These are phyloP conservation scores for Mamestra configurata DNA, from an alignment of 1,140 invertebrate species.

Conservation along the genomic window DNA sequence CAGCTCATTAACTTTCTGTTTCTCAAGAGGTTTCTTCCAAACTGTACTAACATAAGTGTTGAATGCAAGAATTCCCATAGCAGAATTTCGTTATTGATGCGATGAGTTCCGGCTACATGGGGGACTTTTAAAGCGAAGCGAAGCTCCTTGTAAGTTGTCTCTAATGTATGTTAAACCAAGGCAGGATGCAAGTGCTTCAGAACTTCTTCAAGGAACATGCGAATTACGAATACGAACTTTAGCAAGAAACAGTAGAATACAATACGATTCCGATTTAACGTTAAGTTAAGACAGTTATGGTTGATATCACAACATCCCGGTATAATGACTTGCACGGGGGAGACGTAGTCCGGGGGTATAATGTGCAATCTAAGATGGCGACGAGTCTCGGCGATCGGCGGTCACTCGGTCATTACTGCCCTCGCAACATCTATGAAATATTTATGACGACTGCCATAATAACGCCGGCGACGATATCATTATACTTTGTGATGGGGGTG, in stretches of 20 bases:
- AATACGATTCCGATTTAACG: background rate
- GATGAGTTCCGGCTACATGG: background rate
- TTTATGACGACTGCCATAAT: slow-evolving; percentile 88
- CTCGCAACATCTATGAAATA: slow-evolving; percentile 85
- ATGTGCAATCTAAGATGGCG: slow-evolving; percentile 59
- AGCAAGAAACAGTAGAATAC: background rate
- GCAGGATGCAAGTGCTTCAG: too few species aligned
- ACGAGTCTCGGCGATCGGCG: slow-evolving; percentile 66
- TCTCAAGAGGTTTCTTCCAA: background rate
- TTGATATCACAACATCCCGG: slow-evolving; percentile 43
- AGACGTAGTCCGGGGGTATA: slow-evolving; percentile 14
- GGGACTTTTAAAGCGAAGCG: background rate
- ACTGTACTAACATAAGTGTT: background rate
- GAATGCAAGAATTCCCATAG: background rate
- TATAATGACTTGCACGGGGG: slow-evolving; percentile 48
- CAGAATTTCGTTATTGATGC: background rate
- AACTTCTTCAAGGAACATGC: background rate
- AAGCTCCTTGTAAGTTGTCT: background rate
- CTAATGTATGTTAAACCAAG: too few species aligned
- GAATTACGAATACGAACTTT: background rate
- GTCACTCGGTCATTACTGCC: slow-evolving; percentile 86
- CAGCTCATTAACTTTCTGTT: too few species aligned
- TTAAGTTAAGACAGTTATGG: slow-evolving; percentile 22
- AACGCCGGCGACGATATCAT: slow-evolving; percentile 88
- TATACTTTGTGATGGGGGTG: slow-evolving; percentile 88